A percentile compares a stretch with the other conserved stretches of the same genome.
phyloP scores from a whole-genome alignment of 2,113 vertebrate genomes.

The Sceloporus tristichus region DNA sequence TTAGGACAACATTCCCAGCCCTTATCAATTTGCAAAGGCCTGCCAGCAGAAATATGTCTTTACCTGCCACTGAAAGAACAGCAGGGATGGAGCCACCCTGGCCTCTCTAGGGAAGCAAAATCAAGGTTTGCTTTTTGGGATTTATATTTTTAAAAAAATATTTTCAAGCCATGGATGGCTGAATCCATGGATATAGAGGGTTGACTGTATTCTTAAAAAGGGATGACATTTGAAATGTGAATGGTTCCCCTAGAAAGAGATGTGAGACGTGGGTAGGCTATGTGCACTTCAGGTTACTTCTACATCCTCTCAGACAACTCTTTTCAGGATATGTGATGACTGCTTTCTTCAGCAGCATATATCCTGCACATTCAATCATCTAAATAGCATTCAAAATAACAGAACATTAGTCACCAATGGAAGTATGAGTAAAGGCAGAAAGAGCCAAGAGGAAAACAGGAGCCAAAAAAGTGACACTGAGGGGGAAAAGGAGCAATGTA shows the following conservation, averaged over 20 bases:
- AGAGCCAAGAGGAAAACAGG: not conserved
- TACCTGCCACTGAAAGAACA: too few relatives aligned
- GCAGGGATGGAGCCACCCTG: too few relatives aligned
- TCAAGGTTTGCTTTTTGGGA: too few relatives aligned
- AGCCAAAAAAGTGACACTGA: not conserved
- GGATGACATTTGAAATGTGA: not conserved
- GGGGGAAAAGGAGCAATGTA: not conserved
- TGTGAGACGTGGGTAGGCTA: not conserved
- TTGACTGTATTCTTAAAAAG: too few relatives aligned
- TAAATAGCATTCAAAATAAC: not conserved
- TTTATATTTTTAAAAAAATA: too few relatives aligned
- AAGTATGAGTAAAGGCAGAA: not conserved
- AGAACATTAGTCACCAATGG: not conserved
- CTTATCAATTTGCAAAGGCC: too few relatives aligned
- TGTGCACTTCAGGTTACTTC: too few relatives aligned
- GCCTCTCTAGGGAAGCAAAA: too few relatives aligned
- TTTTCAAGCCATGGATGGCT: too few relatives aligned
- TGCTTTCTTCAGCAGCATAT: not conserved
- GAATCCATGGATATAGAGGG: too few relatives aligned
- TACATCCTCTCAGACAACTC: not conserved
- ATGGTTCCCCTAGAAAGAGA: not conserved
- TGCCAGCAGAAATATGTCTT: too few relatives aligned
- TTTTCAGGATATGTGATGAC: not conserved
- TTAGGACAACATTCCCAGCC: too few relatives aligned
- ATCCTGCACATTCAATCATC: not conserved